Percentiles rank a stretch among this genome's conserved stretches.
Conservation (phyloP, 2,113 vertebrate genomes). For the Taurulus bubalis region DNA sequence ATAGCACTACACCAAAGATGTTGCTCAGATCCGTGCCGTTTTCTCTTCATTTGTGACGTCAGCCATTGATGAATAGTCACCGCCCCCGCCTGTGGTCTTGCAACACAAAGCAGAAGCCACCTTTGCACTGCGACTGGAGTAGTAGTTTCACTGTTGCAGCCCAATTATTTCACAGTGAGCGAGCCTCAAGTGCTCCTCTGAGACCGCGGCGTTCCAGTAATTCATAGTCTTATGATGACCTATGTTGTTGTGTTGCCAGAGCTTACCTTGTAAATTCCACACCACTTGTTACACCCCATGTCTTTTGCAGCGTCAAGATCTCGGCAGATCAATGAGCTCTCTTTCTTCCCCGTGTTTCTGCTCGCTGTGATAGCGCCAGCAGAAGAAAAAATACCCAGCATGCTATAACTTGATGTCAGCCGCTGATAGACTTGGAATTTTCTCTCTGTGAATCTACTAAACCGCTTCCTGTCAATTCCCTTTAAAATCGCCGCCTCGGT, state of each 20-base stretch:
- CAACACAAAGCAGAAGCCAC: slow-evolving; percentile 70
- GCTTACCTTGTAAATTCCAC: slow-evolving; percentile 75
- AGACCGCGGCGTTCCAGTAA: slow-evolving; percentile 75
- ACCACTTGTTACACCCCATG: slow-evolving; percentile 58
- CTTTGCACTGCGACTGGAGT: slow-evolving; percentile 70
- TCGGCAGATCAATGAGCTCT: slow-evolving; percentile 64
- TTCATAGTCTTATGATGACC: slow-evolving; percentile 78
- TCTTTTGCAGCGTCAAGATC: slow-evolving; percentile 63
- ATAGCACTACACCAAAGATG: not conserved
- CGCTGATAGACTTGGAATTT: slow-evolving; percentile 32
- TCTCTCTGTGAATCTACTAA: slow-evolving; percentile 14
- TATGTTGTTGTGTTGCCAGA: slow-evolving; percentile 67
- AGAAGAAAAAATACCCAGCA: slow-evolving; percentile 12
- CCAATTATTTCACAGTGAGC: slow-evolving; percentile 83
- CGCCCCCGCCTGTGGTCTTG: slow-evolving; percentile 44
- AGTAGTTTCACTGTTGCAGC: slow-evolving; percentile 71
- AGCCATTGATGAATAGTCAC: slow-evolving; percentile 72
- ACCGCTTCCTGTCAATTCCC: slow-evolving; percentile 3
- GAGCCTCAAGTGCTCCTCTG: slow-evolving; percentile 79
- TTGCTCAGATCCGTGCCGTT: not conserved
- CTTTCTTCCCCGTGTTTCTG: slow-evolving; percentile 40
- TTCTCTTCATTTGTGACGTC: slow-evolving; percentile 40
- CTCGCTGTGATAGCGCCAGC: not conserved
- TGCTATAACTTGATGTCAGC: slow-evolving; percentile 24
- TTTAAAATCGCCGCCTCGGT: not conserved